These are phyloP conservation scores for Epizoanthus ramosus DNA, from an alignment of 92 coral and sea anemone species.

Conservation along the genomic window DNA sequence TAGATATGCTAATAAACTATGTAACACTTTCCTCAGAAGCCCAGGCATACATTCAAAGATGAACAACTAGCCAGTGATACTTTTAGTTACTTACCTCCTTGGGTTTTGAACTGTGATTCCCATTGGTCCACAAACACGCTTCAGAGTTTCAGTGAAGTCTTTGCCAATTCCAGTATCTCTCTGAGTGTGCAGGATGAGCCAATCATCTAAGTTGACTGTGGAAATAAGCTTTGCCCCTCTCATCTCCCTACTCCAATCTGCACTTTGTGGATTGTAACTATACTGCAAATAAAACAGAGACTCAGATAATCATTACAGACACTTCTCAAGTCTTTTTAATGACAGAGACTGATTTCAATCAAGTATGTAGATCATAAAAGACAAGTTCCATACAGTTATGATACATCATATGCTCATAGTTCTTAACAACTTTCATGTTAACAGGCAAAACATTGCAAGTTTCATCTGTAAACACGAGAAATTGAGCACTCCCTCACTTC, in stretches of 20 bases:
- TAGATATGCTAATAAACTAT: too few relatives aligned
- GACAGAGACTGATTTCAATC: background rate
- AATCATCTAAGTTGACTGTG: slow-evolving; percentile 68
- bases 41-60: too few relatives aligned
- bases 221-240: slow-evolving; percentile 78
- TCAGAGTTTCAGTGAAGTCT: slow-evolving; percentile 73
- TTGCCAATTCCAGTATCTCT: slow-evolving; percentile 69
- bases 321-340: too few relatives aligned
- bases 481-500: too few relatives aligned
- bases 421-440: too few relatives aligned
- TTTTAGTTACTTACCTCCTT: slow-evolving; percentile 50
- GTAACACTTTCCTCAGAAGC: too few relatives aligned
- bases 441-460: too few relatives aligned
- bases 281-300: slow-evolving; percentile 46
- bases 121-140: slow-evolving; percentile 91
- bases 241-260: slow-evolving; percentile 94
- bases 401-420: too few relatives aligned
- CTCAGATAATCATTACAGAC: background rate
- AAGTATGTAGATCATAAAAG: too few relatives aligned
- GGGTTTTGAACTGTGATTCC: slow-evolving; percentile 60
- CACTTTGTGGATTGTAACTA: slow-evolving; percentile 71
- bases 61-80: background rate
- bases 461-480: too few relatives aligned
- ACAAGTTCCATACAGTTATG: too few relatives aligned
- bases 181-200: slow-evolving; percentile 59